A percentile compares a stretch with the other conserved stretches of the same genome.
Conservation (phyloP, 2,797 vertebrate genomes). For the Catamblyrhynchus diadema region DNA sequence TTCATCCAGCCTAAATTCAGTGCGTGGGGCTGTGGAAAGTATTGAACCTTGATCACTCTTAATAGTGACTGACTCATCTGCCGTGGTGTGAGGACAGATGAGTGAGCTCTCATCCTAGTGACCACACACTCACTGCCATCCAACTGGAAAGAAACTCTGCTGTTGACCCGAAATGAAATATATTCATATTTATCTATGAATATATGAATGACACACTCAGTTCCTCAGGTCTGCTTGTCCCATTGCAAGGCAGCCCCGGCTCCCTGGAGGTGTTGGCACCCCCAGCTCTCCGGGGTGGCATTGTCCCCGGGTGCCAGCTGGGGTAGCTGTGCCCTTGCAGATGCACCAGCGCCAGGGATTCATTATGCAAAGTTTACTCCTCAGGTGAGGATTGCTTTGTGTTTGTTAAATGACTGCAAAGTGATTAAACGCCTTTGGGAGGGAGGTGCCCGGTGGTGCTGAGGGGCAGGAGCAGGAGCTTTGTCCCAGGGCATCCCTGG, state of each 20-base stretch:
- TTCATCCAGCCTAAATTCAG: not conserved
- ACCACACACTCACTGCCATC: not conserved
- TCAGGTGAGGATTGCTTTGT: not conserved
- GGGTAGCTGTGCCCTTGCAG: slow-evolving; percentile 22
- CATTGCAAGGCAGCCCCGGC: not conserved
- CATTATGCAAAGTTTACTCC: slow-evolving; percentile 10
- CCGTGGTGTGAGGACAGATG: not conserved
- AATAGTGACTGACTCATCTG: not conserved
- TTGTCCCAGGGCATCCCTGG: not conserved
- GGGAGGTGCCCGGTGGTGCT: not conserved
- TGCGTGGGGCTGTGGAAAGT: not conserved
- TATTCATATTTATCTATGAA: not conserved
- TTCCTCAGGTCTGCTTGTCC: not conserved
- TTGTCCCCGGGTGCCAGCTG: not conserved
- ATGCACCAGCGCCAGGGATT: not conserved
- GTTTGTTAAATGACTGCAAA: not conserved
- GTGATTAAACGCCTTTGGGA: not conserved
- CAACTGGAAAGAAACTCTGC: not conserved
- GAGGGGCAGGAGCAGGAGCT: not conserved
- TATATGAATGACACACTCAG: not conserved
- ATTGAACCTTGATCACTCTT: not conserved
- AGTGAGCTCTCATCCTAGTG: not conserved
- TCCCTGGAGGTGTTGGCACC: not conserved
- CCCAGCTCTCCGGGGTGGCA: not conserved
- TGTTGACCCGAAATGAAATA: not conserved